phyloP scores from a whole-genome alignment of 2,113 vertebrate genomes.

The Festucalex cinctus region DNA sequence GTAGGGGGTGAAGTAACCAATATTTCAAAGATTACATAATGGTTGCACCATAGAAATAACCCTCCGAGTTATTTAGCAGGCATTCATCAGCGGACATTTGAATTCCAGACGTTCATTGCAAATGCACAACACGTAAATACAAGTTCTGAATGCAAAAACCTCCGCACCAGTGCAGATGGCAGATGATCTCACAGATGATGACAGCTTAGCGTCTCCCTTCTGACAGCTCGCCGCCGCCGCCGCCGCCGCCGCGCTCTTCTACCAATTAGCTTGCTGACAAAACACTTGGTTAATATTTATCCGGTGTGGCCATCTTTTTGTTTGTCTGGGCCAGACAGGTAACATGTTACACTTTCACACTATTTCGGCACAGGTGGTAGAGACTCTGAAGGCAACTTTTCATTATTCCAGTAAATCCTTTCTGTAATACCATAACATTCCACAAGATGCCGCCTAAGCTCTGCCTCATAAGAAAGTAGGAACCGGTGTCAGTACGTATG shows the following conservation, averaged over 20 bases:
- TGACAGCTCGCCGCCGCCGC: conserved; percentile 65
- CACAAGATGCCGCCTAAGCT: not conserved
- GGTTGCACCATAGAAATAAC: conserved; percentile 51
- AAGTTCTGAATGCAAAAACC: conserved; percentile 11
- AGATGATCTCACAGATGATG: conserved; percentile 66
- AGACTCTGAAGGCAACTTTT: not conserved
- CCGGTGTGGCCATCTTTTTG: conserved; percentile 44
- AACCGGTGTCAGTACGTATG: not conserved
- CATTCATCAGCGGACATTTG: conserved; percentile 16
- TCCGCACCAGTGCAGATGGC: conserved; percentile 45
- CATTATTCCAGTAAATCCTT: not conserved
- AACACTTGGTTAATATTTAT: conserved; percentile 58
- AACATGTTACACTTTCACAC: conserved; percentile 22
- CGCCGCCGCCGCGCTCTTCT: conserved; percentile 65
- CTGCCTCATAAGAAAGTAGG: not conserved
- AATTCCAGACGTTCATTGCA: conserved; percentile 20
- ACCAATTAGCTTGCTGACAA: conserved; percentile 68
- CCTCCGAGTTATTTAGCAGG: conserved; percentile 9
- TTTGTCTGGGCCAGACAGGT: conserved; percentile 35
- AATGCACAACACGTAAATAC: conserved; percentile 36
- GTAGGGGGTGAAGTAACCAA: conserved; percentile 37
- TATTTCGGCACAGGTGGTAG: not conserved
- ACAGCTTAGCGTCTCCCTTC: conserved; percentile 61
- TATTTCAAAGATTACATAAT: conserved; percentile 62
- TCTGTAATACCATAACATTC: not conserved